Conservation (phyloP, 2,797 vertebrate species). For the Eurystomus glaucurus region DNA sequence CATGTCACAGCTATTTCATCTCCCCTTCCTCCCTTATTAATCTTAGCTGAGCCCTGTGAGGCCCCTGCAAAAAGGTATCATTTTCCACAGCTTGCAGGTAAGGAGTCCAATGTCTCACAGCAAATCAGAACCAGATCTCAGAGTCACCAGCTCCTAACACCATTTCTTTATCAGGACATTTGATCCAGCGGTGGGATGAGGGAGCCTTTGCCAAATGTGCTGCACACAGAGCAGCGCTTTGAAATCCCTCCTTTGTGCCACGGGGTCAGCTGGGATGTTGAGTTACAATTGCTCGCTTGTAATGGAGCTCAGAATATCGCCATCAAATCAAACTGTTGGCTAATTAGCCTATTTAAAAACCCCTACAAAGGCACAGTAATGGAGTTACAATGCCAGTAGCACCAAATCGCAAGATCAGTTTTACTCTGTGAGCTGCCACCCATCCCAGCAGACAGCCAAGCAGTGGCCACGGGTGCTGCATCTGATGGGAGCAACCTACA, state of each 20-base stretch:
- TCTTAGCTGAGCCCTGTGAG: background rate
- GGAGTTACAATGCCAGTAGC: background rate
- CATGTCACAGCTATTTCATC: conserved; percentile 24
- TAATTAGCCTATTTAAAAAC: background rate
- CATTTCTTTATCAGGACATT: conserved; percentile 23
- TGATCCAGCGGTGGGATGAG: background rate
- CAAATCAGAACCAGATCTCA: conserved; percentile 62
- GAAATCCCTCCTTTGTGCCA: conserved; percentile 24
- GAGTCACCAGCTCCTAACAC: background rate
- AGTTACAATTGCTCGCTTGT: background rate
- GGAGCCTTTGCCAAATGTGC: background rate
- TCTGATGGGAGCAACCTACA: accelerated
- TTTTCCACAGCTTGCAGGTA: conserved; percentile 49
- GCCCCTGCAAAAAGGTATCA: conserved; percentile 41
- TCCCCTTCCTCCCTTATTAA: background rate
- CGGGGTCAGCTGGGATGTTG: background rate
- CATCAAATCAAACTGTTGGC: background rate
- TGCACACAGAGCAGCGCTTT: background rate
- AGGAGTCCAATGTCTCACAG: background rate
- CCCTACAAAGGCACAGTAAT: background rate
- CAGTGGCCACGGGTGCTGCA: accelerated
- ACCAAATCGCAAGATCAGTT: background rate
- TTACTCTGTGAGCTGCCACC: background rate
- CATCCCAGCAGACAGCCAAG: accelerated
- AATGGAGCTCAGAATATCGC: background rate